Conservation (phyloP, 2,797 vertebrate genomes). For the Odontamblyopus lacepedii region DNA sequence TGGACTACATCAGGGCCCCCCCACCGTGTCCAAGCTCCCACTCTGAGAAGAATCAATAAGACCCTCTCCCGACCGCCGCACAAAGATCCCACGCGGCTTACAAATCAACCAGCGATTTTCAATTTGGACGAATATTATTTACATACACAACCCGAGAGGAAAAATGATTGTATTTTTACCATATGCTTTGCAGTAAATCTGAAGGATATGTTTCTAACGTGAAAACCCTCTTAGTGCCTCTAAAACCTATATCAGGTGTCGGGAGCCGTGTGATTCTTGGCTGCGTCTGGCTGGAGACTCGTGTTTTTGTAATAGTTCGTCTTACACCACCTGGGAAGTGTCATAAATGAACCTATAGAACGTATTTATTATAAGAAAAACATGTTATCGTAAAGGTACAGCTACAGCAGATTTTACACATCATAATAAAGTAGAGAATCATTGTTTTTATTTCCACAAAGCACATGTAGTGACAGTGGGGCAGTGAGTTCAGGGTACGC, state of each 20-base stretch:
- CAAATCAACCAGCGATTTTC: slow-evolving; percentile 3
- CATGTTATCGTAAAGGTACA: background rate
- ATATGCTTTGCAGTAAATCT: background rate
- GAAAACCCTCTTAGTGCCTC: background rate
- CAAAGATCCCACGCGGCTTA: slow-evolving; percentile 25
- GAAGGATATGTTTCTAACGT: background rate
- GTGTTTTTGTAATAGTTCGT: slow-evolving; percentile 3
- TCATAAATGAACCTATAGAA: background rate
- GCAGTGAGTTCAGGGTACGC: background rate
- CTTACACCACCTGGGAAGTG: slow-evolving; percentile 10
- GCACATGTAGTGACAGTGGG: background rate
- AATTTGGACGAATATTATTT: slow-evolving; percentile 10
- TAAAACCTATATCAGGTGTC: background rate
- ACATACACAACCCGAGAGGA: slow-evolving; percentile 15
- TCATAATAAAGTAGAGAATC: no score
- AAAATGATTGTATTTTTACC: background rate
- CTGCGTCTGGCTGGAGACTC: background rate
- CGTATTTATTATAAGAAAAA: background rate
- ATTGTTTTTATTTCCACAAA: background rate
- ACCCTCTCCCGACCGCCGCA: slow-evolving; percentile 23
- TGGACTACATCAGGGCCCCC: slow-evolving; percentile 55
- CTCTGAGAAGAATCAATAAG: slow-evolving; percentile 61
- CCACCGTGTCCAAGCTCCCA: slow-evolving; percentile 66
- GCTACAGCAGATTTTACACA: background rate
- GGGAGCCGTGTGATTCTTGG: background rate